Base-by-base conservation (phyloP, 2,797 vertebrate species). In the Vespertilio murinus region DNA sequence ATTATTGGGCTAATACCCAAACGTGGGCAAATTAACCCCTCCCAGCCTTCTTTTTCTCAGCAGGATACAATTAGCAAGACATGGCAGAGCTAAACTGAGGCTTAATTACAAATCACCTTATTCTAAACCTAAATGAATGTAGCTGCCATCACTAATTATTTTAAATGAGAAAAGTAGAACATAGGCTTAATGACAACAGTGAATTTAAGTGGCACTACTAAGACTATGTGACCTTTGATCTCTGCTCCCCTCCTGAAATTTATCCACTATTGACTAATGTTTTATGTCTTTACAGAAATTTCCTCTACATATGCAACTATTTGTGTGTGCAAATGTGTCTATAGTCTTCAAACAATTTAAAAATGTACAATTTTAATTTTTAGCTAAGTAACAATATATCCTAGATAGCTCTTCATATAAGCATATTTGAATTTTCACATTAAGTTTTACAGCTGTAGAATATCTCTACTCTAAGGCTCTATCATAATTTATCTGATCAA, bases 161-260 rank as follows among this genome's bases (percentile, higher is more conserved):
- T 92, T 75, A 79, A 88, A 40, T 79, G 33, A 35, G 73, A 77
- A 88, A 96, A 80, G 45, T 45, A 64, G 71, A 52, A 54, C 40
- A 35, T 42, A 83, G 7, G 74, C 8, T 69, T 79, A 28, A 82
- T 78, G 1, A 2, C 16, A 65, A 67, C 49, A 40, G 33, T 33
- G 7, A 77, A 71, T 16, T 16, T 59, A 23, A 78, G 52, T 71
- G 12, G 3, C 30, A 80, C 2, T 52, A 13, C 49, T 52, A 64
- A 89, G 77, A 42, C n/a, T n/a, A 0, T 85, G 23, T 22, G 9
- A 23, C 23, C 17, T 59, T 83, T 74, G 16, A 88, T 61, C 16
- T 74, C 69, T 30, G 47, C 25, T 11, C 17, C 3, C 30, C 16
- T 77, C n/a, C 30, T 71, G 18, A 88, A 14, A 87, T 74, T n/a